Conservation (phyloP, 92 coral and sea anemone genomes). For the Zoanthus sansibaricus region DNA sequence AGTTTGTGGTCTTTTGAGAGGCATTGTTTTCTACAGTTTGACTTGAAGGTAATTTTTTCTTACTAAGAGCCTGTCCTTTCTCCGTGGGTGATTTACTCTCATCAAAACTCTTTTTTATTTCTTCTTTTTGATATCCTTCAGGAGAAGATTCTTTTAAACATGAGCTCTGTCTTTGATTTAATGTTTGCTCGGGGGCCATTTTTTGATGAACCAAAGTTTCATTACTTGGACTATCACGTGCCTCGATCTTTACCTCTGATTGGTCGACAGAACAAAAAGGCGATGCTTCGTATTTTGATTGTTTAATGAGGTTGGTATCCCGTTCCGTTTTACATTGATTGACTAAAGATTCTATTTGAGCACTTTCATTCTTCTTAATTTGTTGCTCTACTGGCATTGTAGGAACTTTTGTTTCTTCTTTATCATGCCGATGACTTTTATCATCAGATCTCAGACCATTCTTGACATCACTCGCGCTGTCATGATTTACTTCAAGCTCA, state of each 20-base stretch:
- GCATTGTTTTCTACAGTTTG: neutral
- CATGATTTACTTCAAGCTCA: neutral
- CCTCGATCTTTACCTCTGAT: slow-evolving; percentile 11
- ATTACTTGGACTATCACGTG: slow-evolving; percentile 21
- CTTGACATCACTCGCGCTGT: neutral
- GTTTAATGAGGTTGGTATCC: neutral
- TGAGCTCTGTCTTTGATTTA: neutral
- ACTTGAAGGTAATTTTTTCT: neutral
- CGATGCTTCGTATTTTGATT: neutral
- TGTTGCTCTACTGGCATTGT: neutral
- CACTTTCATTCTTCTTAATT: neutral
- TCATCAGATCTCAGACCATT: neutral
- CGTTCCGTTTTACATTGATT: neutral
- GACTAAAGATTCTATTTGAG: neutral
- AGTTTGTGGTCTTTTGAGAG: neutral
- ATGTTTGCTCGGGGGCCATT: neutral
- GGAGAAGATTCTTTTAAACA: neutral
- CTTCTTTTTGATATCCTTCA: slow-evolving; percentile 8
- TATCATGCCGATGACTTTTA: neutral
- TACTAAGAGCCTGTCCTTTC: neutral
- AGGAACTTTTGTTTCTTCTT: neutral
- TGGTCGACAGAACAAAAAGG: neutral
- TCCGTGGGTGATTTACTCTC: neutral
- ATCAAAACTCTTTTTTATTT: neutral
- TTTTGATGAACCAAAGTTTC: slow-evolving; percentile 45